These are phyloP conservation scores for Spinibarbus caldwelli DNA, from an alignment of 2,797 vertebrate genomes.

Conservation along the genomic window DNA sequence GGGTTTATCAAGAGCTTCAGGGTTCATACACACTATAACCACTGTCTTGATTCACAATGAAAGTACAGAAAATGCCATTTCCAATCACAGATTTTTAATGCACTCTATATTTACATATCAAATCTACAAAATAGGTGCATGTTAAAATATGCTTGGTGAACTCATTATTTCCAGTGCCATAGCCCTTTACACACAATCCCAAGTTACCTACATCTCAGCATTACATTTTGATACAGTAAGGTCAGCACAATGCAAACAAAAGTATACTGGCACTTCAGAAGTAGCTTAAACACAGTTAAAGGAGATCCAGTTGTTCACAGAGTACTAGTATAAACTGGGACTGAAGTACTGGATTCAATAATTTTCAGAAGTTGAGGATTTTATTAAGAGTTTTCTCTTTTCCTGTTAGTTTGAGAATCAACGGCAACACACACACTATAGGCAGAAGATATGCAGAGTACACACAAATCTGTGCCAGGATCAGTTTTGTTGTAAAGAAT, in stretches of 20 bases:
- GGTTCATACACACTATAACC: not conserved
- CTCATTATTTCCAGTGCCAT: conserved; percentile 62
- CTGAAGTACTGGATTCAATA: conserved; percentile 58
- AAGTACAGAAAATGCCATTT: conserved; percentile 7
- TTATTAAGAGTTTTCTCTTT: not conserved
- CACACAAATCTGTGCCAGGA: too few species aligned
- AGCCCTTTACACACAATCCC: conserved; percentile 75
- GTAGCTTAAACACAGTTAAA: conserved; percentile 70
- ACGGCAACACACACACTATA: not conserved
- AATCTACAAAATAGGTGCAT: conserved; percentile 84
- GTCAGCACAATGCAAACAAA: conserved; percentile 64
- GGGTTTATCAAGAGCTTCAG: not conserved
- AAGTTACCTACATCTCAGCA: conserved; percentile 65
- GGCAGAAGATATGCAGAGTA: too few species aligned
- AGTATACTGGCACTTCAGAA: conserved; percentile 60
- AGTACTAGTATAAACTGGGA: conserved; percentile 67
- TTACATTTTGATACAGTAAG: conserved; percentile 65
- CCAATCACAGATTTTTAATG: conserved; percentile 79
- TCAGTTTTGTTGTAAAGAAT: too few species aligned
- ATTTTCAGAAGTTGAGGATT: not conserved
- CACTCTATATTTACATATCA: conserved; percentile 79
- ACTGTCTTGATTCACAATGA: not conserved
- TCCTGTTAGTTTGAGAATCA: conserved; percentile 6
- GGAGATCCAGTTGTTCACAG: conserved; percentile 63
- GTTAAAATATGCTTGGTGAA: conserved; percentile 76